A percentile compares a stretch with the other conserved stretches of the same genome.
phyloP scores from a whole-genome alignment of 2,888 invertebrate genomes.

The Drosophila ustulata region DNA sequence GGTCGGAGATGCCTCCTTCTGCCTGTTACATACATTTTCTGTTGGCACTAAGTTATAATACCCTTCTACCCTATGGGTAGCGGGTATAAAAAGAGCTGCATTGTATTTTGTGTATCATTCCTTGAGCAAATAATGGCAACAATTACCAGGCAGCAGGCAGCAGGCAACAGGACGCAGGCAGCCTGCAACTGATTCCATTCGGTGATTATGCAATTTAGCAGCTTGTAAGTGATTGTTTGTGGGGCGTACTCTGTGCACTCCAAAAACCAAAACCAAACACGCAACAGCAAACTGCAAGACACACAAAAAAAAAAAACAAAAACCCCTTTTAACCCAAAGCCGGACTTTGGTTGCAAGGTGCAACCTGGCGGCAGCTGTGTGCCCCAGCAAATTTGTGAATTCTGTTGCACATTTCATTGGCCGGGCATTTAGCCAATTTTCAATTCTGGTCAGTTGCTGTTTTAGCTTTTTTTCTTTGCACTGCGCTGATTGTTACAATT shows the following conservation, averaged over 20 bases:
- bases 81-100: not conserved
- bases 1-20: too few species aligned
- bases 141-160: conserved; percentile 65
- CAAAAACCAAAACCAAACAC: conserved; percentile 3
- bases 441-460: conserved; percentile 9
- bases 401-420: conserved; percentile 69
- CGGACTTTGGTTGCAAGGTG: conserved; percentile 63
- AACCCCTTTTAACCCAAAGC: conserved; percentile 4
- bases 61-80: too few species aligned
- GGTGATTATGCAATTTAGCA: conserved; percentile 80
- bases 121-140: conserved; percentile 77
- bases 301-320: not conserved
- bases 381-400: conserved; percentile 66
- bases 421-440: conserved; percentile 63
- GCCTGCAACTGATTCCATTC: conserved; percentile 65
- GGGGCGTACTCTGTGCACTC: conserved; percentile 68
- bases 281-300: not conserved
- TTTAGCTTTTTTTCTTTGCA: conserved; percentile 32
- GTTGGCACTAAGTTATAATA: too few species aligned
- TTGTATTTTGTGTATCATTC: conserved; percentile 63
- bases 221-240: conserved; percentile 80
- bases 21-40: too few species aligned
- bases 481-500: conserved; percentile 78
- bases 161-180: conserved; percentile 9
- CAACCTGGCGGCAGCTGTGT: conserved; percentile 72